Evolutionary conservation across 1,140 invertebrate species (phyloP), one percentile per base, ranked within the genome.

Genomic region (Theocolax elegans): DNA sequence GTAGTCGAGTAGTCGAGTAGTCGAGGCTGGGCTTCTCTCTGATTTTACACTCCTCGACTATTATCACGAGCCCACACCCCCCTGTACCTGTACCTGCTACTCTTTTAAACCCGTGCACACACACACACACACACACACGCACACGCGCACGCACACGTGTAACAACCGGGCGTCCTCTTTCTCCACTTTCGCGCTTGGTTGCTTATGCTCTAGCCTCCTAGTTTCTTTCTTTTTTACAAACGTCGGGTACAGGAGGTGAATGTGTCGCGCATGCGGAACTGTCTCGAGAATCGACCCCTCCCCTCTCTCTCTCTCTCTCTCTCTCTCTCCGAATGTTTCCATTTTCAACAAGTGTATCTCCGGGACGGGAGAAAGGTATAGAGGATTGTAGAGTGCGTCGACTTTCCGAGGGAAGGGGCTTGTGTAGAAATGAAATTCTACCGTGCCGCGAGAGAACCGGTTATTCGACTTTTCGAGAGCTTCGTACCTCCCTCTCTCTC

Each of bases 1-100:
- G n/a, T n/a, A n/a, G n/a, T n/a, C n/a, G n/a, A n/a, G n/a, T n/a
- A n/a, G n/a, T 19, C 54, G 46, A 19, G 46, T 6, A 1, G 2
- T 4, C 31, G 4, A 35, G 31, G 10, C 31, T 10, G 4, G 4
- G 27, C 51, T 66, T 66, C 49, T 60, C 72, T 75, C 73, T 73
- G 76, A 77, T 76, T 78, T 79, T 68, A 74, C 71, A 69, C 60
- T 72, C 31, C 64, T 64, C 62, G 66, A 27, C 63, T 44, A 56
- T 56, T 56, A 54, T 56, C 63, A 27, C 51, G 49, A n/a, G 40
- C 21, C 9, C 23, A 23, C 48, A n/a, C n/a, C n/a, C n/a, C n/a
- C n/a, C n/a, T n/a, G n/a, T n/a, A n/a, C n/a, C n/a, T n/a, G n/a
- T n/a, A n/a, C 48, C 31, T 35, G 4, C 31, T 10, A 35, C 10